Percentiles rank a stretch among this genome's conserved stretches.
These are phyloP conservation scores for Melitaea cinxia DNA, from an alignment of 1,140 invertebrate species.

Conservation along the genomic window DNA sequence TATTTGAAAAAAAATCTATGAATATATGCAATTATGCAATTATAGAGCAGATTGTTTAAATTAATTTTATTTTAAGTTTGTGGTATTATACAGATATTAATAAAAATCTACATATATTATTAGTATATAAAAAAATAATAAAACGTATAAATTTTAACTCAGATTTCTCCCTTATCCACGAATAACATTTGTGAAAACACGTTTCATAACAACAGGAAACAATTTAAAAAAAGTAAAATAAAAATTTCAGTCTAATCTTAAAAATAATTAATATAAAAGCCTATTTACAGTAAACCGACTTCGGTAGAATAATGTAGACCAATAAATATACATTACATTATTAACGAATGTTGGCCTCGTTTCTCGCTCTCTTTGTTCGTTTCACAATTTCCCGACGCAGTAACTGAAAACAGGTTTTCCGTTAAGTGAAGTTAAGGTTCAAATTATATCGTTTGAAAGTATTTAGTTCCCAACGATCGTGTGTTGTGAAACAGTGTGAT, in stretches of 20 bases:
- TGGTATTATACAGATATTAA: too few relatives aligned
- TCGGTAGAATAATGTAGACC: slow-evolving; percentile 75
- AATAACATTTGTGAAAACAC: too few relatives aligned
- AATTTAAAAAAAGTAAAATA: slow-evolving; percentile 29
- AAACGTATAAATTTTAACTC: too few relatives aligned
- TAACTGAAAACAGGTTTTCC: slow-evolving; percentile 70
- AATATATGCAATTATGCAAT: too few relatives aligned
- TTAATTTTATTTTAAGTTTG: too few relatives aligned
- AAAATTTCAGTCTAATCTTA: slow-evolving; percentile 30
- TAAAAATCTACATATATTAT: too few relatives aligned
- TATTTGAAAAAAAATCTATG: too few relatives aligned
- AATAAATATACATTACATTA: slow-evolving; percentile 82
- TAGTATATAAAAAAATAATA: too few relatives aligned
- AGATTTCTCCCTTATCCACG: too few relatives aligned
- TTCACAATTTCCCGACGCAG: slow-evolving; percentile 63
- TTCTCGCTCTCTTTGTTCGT: slow-evolving; percentile 81
- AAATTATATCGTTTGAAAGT: slow-evolving; percentile 65
- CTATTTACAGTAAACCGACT: slow-evolving; percentile 65
- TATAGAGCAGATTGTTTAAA: too few relatives aligned
- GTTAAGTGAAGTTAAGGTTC: slow-evolving; percentile 57
- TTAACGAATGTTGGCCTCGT: slow-evolving; percentile 80
- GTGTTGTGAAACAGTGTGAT: slow-evolving; percentile 35
- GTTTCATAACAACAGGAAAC: background rate
- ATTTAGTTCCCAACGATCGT: slow-evolving; percentile 63
- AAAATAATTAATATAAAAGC: slow-evolving; percentile 66